Evolutionary conservation across 2,797 vertebrate genomes (phyloP).

Genomic region (Lemur catta): DNA sequence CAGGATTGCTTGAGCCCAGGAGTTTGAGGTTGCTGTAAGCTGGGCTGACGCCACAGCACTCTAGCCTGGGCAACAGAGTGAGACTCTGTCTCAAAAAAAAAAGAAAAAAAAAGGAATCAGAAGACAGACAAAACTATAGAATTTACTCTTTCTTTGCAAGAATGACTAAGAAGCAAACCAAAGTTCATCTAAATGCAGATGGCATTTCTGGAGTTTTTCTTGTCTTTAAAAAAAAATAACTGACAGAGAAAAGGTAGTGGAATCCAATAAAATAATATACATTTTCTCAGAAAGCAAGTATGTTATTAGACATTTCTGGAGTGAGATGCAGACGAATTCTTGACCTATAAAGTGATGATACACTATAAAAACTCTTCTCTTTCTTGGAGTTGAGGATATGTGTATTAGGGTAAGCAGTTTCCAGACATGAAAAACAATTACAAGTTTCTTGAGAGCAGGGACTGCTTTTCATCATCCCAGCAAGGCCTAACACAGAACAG

Average conservation of each 20-base stretch:
- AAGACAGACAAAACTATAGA: conserved; percentile 37
- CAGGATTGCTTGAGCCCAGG: no score
- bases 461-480: background rate
- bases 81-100: no score
- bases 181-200: conserved; percentile 5
- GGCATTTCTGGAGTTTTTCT: conserved; percentile 18
- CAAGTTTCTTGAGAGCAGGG: background rate
- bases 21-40: no score
- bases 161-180: conserved; percentile 19
- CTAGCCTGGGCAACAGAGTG: no score
- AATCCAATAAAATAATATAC: background rate
- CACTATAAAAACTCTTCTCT: background rate
- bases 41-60: no score
- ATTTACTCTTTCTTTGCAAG: background rate
- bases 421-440: background rate
- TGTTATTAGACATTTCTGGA: conserved; percentile 36
- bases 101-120: background rate
- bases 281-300: conserved; percentile 38
- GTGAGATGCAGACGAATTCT: background rate
- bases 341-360: background rate
- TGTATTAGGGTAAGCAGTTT: background rate
- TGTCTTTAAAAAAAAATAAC: conserved; percentile 30
- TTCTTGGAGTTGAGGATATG: background rate
- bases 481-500: background rate
- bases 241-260: background rate